These are phyloP conservation scores for Muscina levida DNA, from an alignment of 2,888 invertebrate species.

Conservation along the genomic window DNA sequence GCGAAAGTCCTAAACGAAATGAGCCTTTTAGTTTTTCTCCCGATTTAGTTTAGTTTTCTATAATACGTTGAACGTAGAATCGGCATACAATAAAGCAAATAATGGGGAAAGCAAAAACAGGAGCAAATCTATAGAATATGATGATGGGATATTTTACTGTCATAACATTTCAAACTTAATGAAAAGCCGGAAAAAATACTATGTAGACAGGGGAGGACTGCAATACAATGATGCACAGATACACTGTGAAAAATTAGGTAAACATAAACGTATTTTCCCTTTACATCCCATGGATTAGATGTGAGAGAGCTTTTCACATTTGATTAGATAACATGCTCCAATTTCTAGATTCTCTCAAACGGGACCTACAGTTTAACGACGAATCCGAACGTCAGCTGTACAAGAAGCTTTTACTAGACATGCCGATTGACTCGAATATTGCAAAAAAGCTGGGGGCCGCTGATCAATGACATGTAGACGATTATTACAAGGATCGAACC, in stretches of 20 bases:
- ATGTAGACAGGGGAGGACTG: conserved; percentile 34
- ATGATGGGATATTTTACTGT: conserved; percentile 61
- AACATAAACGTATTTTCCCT: too few relatives aligned
- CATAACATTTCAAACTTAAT: conserved; percentile 62
- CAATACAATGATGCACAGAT: conserved; percentile 24
- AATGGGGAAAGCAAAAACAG: conserved; percentile 24
- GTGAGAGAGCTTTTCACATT: too few relatives aligned
- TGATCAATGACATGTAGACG: too few relatives aligned
- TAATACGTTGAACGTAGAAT: conserved; percentile 23
- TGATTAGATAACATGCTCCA: too few relatives aligned
- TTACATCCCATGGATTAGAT: too few relatives aligned
- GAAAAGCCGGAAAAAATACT: conserved; percentile 32
- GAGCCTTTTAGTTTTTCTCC: conserved; percentile 16
- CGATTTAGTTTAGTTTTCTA: conserved; percentile 19
- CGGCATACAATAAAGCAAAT: conserved; percentile 49
- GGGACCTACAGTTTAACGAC: too few relatives aligned
- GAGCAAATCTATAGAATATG: conserved; percentile 51
- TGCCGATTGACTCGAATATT: too few relatives aligned
- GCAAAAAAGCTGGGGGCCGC: too few relatives aligned
- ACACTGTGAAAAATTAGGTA: conserved; percentile 22
- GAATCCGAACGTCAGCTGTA: too few relatives aligned
- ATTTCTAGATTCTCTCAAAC: too few relatives aligned
- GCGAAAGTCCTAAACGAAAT: conserved; percentile 27
- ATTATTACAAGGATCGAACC: too few relatives aligned
- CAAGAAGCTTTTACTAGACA: too few relatives aligned